Conservation (phyloP, 2,888 invertebrate genomes). For the Electrophaes corylata region DNA sequence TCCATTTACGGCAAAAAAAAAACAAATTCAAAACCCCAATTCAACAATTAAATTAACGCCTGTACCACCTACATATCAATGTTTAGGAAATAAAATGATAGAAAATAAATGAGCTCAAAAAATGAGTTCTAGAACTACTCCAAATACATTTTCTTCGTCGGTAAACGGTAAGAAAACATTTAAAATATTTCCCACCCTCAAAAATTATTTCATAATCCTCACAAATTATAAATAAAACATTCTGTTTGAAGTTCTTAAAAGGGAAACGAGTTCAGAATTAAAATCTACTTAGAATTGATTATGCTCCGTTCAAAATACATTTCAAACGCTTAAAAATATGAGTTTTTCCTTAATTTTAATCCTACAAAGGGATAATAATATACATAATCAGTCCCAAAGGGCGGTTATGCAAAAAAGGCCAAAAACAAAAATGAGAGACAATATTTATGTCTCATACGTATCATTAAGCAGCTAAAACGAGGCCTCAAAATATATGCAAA, state of each 20-base stretch:
- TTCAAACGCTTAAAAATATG: conserved; percentile 44
- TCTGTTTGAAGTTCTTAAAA: conserved; percentile 23
- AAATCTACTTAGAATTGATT: conserved; percentile 36
- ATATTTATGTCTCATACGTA: conserved; percentile 73
- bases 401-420: conserved; percentile 61
- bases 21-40: no score
- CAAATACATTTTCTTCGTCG: neutral
- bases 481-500: conserved; percentile 74
- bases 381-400: conserved; percentile 55
- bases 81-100: no score
- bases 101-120: no score
- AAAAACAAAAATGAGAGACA: conserved; percentile 61
- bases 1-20: no score
- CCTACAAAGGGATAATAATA: conserved; percentile 44
- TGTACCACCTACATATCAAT: no score
- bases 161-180: conserved; percentile 1
- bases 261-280: conserved; percentile 22
- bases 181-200: neutral
- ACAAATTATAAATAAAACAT: conserved; percentile 23
- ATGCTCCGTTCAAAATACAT: conserved; percentile 41
- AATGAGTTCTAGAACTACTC: neutral
- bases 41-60: no score
- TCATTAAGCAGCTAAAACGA: conserved; percentile 71
- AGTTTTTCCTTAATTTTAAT: conserved; percentile 51
- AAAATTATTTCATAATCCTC: conserved; percentile 12